Conservation (phyloP, 2,888 invertebrate genomes). For the Drosophila eohydei region DNA sequence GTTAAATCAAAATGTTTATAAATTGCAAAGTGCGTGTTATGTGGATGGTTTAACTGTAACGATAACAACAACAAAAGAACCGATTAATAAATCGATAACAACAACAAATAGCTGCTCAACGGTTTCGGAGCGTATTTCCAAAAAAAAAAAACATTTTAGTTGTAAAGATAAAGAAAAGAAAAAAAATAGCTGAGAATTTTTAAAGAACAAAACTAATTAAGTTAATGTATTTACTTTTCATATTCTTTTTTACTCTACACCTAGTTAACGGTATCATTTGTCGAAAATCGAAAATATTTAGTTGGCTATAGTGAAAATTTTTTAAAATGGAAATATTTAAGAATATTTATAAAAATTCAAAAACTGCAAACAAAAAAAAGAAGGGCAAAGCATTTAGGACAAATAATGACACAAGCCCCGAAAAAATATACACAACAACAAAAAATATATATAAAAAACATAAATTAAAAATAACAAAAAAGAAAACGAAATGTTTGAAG, state of each 20-base stretch:
- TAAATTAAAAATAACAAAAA: conserved; percentile 34
- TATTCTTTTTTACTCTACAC: conserved; percentile 75
- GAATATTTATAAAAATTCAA: conserved; percentile 40
- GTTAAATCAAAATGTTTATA: conserved; percentile 77
- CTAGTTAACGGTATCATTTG: conserved; percentile 67
- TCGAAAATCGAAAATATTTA: conserved; percentile 47
- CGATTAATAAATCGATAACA: conserved; percentile 13
- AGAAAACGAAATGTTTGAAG: conserved; percentile 72
- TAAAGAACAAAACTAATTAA: conserved; percentile 36
- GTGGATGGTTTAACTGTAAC: conserved; percentile 29
- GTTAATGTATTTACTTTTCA: conserved; percentile 69
- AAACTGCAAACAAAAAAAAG: conserved; percentile 26
- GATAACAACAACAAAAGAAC: conserved; percentile 10
- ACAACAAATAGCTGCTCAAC: conserved; percentile 83
- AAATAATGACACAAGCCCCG: conserved; percentile 64
- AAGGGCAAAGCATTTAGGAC: conserved; percentile 75
- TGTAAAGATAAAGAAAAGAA: conserved; percentile 34
- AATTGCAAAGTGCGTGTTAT: conserved; percentile 41
- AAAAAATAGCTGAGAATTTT: conserved; percentile 58
- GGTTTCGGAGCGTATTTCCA: conserved; percentile 85
- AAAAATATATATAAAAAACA: conserved; percentile 13
- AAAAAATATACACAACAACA: conserved; percentile 30
- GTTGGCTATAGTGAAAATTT: conserved; percentile 56
- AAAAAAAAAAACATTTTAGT: conserved; percentile 61
- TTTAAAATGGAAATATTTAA: conserved; percentile 55